phyloP scores from a whole-genome alignment of 2,888 invertebrate genomes.

The Heliconius hortense region DNA sequence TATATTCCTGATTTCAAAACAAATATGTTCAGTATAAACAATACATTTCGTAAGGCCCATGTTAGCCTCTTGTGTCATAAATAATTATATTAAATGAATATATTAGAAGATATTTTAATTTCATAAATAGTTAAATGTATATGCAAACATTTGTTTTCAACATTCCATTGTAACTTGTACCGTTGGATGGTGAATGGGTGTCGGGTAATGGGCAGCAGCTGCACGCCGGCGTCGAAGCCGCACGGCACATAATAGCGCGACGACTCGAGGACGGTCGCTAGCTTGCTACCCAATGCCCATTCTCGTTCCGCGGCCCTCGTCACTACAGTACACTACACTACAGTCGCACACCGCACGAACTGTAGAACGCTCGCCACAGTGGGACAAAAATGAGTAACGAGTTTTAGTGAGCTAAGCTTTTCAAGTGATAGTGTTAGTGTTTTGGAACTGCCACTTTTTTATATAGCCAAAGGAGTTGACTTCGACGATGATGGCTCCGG shows the following conservation, averaged over 20 bases:
- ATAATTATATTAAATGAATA: background rate
- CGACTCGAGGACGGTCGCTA: constrained; percentile 43
- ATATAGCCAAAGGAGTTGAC: constrained; percentile 25
- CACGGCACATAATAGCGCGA: constrained; percentile 37
- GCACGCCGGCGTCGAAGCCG: constrained; percentile 38
- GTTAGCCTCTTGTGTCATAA: background rate
- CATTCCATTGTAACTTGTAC: constrained; percentile 60
- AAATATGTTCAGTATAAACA: constrained; percentile 13
- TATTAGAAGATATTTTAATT: background rate
- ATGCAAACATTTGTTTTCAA: constrained; percentile 43
- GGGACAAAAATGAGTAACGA: constrained; percentile 66
- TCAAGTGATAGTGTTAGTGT: constrained; percentile 71
- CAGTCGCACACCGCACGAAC: constrained; percentile 70
- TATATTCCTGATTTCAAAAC: constrained; percentile 15
- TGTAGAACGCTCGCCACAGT: constrained; percentile 63
- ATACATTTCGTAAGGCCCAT: background rate
- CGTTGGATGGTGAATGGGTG: constrained; percentile 48
- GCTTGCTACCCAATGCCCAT: constrained; percentile 46
- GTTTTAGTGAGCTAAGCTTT: constrained; percentile 64
- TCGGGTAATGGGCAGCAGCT: constrained; percentile 33
- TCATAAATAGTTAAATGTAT: background rate
- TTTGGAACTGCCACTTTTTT: constrained; percentile 46
- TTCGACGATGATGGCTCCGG: constrained; percentile 87
- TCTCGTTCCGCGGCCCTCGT: constrained; percentile 45
- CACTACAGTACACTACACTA: constrained; percentile 44